Base-by-base conservation (phyloP, 23 tunicate genomes). In the Styela plicata region DNA sequence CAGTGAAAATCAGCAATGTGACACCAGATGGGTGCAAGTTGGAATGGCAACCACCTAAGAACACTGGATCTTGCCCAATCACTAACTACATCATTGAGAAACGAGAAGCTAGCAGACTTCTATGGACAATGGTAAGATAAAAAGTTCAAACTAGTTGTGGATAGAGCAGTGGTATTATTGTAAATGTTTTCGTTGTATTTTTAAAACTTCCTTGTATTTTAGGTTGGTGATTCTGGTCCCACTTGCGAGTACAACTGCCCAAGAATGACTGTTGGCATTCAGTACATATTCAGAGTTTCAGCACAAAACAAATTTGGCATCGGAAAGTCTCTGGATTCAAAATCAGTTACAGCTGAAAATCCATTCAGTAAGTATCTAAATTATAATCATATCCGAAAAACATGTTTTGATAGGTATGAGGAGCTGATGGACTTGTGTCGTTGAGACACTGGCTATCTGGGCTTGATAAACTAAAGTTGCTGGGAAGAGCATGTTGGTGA, bases 281-380 rank as follows among this genome's bases (percentile, higher is more conserved):
- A 85, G 64, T 85, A 85, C 78, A 73, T 85, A 25, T 85, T 85
- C 86, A 64, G 85, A 53, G 85, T 85, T 18, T 80, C 67, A 26
- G 88, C 88, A 22, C 80, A 33, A 31, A 85, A 85, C 52, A 79
- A 85, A 33, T 78, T 24, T 65, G 88, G 88, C 20, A 26, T 85
- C 36, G 83, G 84, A 31, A 82, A 71, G 36, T 23, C 83, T 0
- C 32, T 64, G 3, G 64, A 85, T 22, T 85, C 88, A 21, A 21
- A n/a, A 23, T 1, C 62, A 65, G 57, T 85, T 32, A 1, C 33
- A 18, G 88, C 88, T 20, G 65, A 80, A 80, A 63, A 85, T 33
- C 84, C 30, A 25, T 79, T 79, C 31, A 25, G 84, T 64, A 35
- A 76, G 81, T 37, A 52, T 37, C 44, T 1, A 16, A 33, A 1